Base-by-base conservation (phyloP, 92 coral and sea anemone genomes). In the Zoanthus sansibaricus region DNA sequence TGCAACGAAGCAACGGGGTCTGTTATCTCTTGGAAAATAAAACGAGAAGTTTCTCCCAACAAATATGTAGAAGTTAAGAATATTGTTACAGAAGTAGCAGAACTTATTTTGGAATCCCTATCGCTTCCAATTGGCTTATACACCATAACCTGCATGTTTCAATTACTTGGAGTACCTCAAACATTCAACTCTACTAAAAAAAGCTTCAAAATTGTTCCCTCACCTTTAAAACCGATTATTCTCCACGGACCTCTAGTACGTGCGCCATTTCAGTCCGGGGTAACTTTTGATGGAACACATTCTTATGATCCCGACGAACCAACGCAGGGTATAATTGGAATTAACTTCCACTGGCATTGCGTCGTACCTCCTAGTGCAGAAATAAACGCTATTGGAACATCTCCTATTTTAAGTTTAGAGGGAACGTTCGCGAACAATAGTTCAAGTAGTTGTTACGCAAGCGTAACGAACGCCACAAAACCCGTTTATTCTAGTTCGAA, bases 241-340 rank as follows among this genome's bases (percentile, higher is more conserved):
- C 75, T 67, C 42, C 85, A 80, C 47, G 85, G 85, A 0, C 85
- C 85, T 18, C 45, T 80, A 44, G 16, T 80, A 14, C 85, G 85
- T 44, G 31, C 66, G 11, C 70, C 85, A 18, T 54, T 80, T 17
- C 49, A 71, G 45, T 10, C 46, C 47, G 61, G 12, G 11, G 74
- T 67, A 14, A 80, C 85, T 14, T 66, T 80, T 25, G 85, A 80
- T 45, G 75, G 74, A 20, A 59, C 85, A 3, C 7, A 52, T 9
- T 80, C 85, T n/a, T 54, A 64, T 10, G 85, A 80, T 46, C 85
- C 85, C 5, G 85, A 80, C 70, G 85, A 80, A 14, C 75, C 85
- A 45, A 20, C n/a, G 9, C 12, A 37, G 2, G 73, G 75, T 42
- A 66, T 49, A 14, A 64, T 0, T 66, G 85, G 46, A 13, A 80